Conservation (phyloP, 2,797 vertebrate species). For the Rhinella marina region DNA sequence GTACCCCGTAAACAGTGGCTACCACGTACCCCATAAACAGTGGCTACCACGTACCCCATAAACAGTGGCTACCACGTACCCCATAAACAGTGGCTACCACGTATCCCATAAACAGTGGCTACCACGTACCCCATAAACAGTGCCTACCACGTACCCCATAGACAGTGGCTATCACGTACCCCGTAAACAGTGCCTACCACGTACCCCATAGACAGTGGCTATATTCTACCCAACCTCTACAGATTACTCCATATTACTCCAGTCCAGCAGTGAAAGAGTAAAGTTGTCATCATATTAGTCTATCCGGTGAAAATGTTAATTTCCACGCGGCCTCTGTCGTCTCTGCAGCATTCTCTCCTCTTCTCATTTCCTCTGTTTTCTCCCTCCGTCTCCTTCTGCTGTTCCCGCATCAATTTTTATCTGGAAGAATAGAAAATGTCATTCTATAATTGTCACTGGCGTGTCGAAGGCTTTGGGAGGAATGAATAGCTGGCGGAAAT, state of each 20-base stretch:
- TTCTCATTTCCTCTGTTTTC: constrained; percentile 36
- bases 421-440: constrained; percentile 52
- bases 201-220: not conserved
- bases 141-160: not conserved
- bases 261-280: constrained; percentile 26
- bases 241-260: not conserved
- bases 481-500: constrained; percentile 56
- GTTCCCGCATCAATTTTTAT: constrained; percentile 49
- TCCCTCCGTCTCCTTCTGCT: constrained; percentile 34
- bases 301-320: constrained; percentile 30
- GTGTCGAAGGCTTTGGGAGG: constrained; percentile 7
- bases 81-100: not conserved
- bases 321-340: constrained; percentile 28
- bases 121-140: not conserved
- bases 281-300: constrained; percentile 28
- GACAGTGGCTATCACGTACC: not conserved
- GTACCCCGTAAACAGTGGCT: too few relatives aligned
- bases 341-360: not conserved
- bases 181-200: not conserved
- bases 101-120: not conserved
- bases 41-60: too few relatives aligned
- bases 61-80: not conserved
- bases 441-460: constrained; percentile 33
- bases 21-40: too few relatives aligned
- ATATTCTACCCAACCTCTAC: not conserved